Percentiles rank a stretch among this genome's conserved stretches.
phyloP scores from a whole-genome alignment of 2,797 vertebrate genomes.

The Lophius americanus region DNA sequence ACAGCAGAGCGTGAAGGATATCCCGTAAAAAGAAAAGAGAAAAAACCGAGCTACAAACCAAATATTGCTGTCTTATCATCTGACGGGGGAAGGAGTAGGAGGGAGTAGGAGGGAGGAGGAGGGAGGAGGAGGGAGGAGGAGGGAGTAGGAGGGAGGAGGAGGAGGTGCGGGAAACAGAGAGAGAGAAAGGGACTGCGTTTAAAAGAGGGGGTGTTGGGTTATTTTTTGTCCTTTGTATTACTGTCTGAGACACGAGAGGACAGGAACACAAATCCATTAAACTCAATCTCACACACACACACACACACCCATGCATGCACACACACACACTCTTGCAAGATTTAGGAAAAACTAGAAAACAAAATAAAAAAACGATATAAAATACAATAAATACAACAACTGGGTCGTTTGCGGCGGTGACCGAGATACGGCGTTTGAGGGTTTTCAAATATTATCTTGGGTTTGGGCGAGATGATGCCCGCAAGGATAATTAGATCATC shows the following conservation, averaged over 20 bases:
- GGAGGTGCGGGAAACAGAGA: slow-evolving; percentile 1
- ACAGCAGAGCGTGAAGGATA: slow-evolving; percentile 21
- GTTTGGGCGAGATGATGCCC: no score
- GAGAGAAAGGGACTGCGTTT: background rate
- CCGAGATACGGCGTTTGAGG: no score
- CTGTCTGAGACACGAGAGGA: slow-evolving; percentile 31
- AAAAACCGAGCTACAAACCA: slow-evolving; percentile 10
- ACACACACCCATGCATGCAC: background rate
- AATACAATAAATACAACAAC: no score
- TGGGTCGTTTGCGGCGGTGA: no score
- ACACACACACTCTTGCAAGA: background rate
- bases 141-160: background rate
- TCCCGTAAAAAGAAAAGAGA: slow-evolving; percentile 4
- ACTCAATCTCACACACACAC: slow-evolving; percentile 1
- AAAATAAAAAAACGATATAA: no score
- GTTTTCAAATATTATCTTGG: no score
- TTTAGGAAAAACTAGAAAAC: no score
- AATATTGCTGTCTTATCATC: slow-evolving; percentile 26
- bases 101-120: background rate
- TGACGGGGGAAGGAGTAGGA: background rate
- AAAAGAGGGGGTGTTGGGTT: slow-evolving; percentile 49
- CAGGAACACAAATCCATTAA: slow-evolving; percentile 41
- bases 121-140: slow-evolving; percentile 2
- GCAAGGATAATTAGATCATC: no score
- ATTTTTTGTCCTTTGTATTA: slow-evolving; percentile 47